These are phyloP conservation scores for Carollia perspicillata DNA, from an alignment of 2,113 vertebrate species.

Conservation along the genomic window DNA sequence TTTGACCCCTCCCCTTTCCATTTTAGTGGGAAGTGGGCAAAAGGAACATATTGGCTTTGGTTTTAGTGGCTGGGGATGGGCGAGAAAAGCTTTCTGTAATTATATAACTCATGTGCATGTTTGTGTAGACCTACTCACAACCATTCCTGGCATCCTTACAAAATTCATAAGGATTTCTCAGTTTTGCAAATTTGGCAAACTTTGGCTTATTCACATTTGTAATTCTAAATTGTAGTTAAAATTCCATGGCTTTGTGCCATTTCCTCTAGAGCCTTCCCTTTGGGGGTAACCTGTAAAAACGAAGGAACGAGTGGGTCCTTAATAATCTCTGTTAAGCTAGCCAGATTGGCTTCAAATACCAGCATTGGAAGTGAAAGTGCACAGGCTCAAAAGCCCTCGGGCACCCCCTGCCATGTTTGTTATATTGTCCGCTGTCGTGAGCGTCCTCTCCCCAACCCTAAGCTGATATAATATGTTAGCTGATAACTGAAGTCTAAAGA, in stretches of 20 bases:
- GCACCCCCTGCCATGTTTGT: not conserved
- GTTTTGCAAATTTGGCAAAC: slow-evolving; percentile 48
- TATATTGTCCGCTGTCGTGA: not conserved
- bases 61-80: not conserved
- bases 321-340: not conserved
- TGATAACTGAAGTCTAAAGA: not conserved
- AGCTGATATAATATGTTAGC: not conserved
- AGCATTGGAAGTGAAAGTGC: not conserved
- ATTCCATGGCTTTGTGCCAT: slow-evolving; percentile 34
- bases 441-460: not conserved
- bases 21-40: not conserved
- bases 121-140: not conserved
- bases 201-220: slow-evolving; percentile 48
- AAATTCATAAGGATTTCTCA: slow-evolving; percentile 45
- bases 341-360: not conserved
- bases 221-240: slow-evolving; percentile 55
- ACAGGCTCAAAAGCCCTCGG: not conserved
- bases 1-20: not conserved
- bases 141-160: not conserved
- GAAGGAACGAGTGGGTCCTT: not conserved
- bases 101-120: not conserved
- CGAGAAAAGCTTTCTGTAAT: not conserved
- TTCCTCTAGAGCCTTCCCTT: slow-evolving; percentile 18
- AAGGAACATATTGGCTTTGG: not conserved
- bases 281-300: slow-evolving; percentile 8